These are phyloP conservation scores for Plectus sambesii DNA, from an alignment of 1,140 invertebrate species.

Conservation along the genomic window DNA sequence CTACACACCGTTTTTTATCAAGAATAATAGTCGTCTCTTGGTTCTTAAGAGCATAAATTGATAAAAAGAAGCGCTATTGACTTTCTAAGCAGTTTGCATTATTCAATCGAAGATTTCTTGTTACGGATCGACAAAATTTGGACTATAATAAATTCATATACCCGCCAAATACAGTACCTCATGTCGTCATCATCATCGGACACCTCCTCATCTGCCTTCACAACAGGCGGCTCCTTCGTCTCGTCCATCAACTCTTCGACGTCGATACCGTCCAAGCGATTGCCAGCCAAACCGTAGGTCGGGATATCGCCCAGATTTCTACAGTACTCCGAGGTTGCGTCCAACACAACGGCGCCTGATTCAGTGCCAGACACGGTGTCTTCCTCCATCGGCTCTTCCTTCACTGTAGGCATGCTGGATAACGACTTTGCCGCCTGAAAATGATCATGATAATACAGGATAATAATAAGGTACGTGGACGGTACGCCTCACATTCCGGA, in stretches of 20 bases:
- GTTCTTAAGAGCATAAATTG: no score
- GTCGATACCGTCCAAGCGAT: slow-evolving; percentile 34
- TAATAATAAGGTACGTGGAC: no score
- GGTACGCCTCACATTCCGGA: no score
- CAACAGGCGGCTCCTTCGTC: slow-evolving; percentile 46
- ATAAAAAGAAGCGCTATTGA: no score
- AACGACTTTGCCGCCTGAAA: not conserved
- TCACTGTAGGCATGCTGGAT: slow-evolving; percentile 16
- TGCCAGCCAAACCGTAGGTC: slow-evolving; percentile 62
- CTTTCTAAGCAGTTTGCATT: no score
- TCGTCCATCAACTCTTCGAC: slow-evolving; percentile 38
- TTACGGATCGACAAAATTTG: no score
- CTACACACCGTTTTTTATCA: no score
- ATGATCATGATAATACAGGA: no score
- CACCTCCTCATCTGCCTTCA: slow-evolving; percentile 59
- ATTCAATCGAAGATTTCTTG: no score
- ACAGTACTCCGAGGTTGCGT: slow-evolving; percentile 92
- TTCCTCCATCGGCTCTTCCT: slow-evolving; percentile 32
- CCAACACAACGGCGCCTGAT: slow-evolving; percentile 60
- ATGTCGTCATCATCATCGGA: slow-evolving; percentile 52
- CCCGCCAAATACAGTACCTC: slow-evolving; percentile 49
- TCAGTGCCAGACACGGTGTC: slow-evolving; percentile 18
- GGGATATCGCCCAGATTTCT: slow-evolving; percentile 86
- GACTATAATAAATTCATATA: slow-evolving; percentile 40
- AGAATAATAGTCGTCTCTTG: no score